These are phyloP conservation scores for Vireo griseus DNA, from an alignment of 2,797 vertebrate species.

Conservation along the genomic window DNA sequence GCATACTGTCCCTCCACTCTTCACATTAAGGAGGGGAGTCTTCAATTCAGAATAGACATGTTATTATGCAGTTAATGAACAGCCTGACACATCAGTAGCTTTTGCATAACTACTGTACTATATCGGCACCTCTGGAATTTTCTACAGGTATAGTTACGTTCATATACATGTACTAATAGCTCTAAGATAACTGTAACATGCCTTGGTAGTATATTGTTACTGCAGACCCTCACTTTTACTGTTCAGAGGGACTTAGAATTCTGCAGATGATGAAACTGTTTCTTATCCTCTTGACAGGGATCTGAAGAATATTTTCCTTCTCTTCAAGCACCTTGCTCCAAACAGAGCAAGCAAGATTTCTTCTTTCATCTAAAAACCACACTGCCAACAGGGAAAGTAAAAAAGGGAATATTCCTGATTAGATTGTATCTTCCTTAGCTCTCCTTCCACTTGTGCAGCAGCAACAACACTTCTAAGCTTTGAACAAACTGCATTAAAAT, in stretches of 20 bases:
- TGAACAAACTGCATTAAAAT: conserved; percentile 40
- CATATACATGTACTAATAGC: background rate
- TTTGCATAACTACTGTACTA: background rate
- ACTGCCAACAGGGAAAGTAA: background rate
- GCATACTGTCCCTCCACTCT: background rate
- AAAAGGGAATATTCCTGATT: background rate
- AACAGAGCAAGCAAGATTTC: background rate
- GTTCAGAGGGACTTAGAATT: background rate
- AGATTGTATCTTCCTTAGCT: background rate
- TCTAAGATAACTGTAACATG: background rate
- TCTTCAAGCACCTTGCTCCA: background rate
- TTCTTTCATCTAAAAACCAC: conserved; percentile 7
- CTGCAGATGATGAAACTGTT: background rate
- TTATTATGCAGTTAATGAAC: background rate
- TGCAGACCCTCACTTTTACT: background rate
- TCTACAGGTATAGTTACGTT: background rate
- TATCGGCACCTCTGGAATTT: background rate
- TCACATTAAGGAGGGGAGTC: background rate
- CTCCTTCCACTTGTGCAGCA: background rate
- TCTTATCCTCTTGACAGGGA: background rate
- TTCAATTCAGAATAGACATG: background rate
- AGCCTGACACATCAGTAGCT: background rate
- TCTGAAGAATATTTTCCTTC: background rate
- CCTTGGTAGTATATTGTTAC: background rate
- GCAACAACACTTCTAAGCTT: background rate